These are phyloP conservation scores for Palythoa grandis DNA, from an alignment of 92 coral and sea anemone species.

Conservation along the genomic window DNA sequence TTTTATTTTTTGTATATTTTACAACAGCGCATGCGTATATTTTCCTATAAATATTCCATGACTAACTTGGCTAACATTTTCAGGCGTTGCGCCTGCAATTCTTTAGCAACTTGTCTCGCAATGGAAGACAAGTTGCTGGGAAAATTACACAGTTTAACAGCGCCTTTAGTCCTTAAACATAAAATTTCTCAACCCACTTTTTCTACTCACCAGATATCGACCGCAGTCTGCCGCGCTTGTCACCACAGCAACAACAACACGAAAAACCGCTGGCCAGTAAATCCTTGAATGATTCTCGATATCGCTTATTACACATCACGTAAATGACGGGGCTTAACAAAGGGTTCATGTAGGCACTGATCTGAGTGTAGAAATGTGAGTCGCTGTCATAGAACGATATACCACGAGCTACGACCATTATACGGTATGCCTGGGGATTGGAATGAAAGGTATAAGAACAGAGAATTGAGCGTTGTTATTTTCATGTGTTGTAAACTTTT, in stretches of 20 bases:
- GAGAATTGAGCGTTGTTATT: neutral
- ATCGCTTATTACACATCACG: constrained; percentile 71
- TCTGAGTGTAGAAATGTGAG: constrained; percentile 77
- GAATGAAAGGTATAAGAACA: neutral
- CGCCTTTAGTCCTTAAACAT: neutral
- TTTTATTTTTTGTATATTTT: too few relatives aligned
- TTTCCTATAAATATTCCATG: too few relatives aligned
- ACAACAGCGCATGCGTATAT: too few relatives aligned
- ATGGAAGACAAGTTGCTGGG: neutral
- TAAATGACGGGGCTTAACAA: constrained; percentile 82
- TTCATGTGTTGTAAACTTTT: neutral
- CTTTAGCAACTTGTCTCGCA: too few relatives aligned
- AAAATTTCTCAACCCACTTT: too few relatives aligned
- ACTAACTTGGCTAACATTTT: too few relatives aligned
- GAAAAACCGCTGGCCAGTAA: constrained; percentile 45
- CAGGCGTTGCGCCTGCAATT: too few relatives aligned
- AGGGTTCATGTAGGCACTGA: constrained; percentile 84
- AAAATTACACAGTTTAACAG: neutral
- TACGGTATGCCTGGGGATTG: constrained; percentile 70
- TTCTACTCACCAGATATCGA: constrained; percentile 34
- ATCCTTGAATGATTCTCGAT: constrained; percentile 70
- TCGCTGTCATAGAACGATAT: constrained; percentile 59
- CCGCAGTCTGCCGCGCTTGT: constrained; percentile 24
- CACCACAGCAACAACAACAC: constrained; percentile 10
- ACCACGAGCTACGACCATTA: constrained; percentile 63